Percentiles rank a stretch among this genome's conserved stretches.
Conservation (phyloP, 2,113 vertebrate species). For the Aptenodytes patagonicus region DNA sequence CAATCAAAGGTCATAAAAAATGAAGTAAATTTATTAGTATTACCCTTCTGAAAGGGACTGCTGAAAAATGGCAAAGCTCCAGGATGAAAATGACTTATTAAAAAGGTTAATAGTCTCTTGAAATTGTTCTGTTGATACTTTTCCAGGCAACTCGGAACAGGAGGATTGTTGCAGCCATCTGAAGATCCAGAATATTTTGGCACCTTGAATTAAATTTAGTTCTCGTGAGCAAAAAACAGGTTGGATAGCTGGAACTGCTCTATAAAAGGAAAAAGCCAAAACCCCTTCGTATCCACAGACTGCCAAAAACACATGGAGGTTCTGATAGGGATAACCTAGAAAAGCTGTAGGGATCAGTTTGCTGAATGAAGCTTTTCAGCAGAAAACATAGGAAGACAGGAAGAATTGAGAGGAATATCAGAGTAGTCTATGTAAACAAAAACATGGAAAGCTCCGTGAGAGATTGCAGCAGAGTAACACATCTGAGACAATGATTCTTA, state of each 20-base stretch:
- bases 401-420: neutral
- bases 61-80: neutral
- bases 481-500: no score
- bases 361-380: neutral
- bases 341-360: neutral
- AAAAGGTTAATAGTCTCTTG: neutral
- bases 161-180: neutral
- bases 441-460: neutral
- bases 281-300: neutral
- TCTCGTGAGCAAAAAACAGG: neutral
- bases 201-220: neutral
- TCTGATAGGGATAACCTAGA: neutral
- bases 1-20: neutral
- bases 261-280: neutral
- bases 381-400: neutral
- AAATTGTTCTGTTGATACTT: neutral
- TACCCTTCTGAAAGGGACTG: neutral
- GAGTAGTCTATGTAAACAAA: neutral
- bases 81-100: neutral
- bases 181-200: neutral
- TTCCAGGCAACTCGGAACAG: neutral
- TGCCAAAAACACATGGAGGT: neutral
- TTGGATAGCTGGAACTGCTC: neutral
- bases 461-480: neutral
- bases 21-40: neutral